Base-by-base conservation (phyloP, 64 coral and sea anemone genomes). In the Montipora sp. region DNA sequence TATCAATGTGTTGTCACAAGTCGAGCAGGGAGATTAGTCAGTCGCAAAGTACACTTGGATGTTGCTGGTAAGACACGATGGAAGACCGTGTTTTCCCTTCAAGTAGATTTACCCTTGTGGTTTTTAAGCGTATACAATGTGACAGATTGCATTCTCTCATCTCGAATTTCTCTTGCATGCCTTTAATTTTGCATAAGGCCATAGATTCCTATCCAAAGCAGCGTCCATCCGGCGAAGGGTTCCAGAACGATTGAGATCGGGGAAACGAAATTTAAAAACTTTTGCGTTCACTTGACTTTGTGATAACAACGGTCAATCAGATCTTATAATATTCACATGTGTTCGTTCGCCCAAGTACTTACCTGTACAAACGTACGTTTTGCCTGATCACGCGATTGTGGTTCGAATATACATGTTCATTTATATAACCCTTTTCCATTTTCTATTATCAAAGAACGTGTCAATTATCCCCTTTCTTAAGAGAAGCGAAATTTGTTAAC, bases 1-100 rank as follows among this genome's bases (percentile, higher is more conserved):
- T 93, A 93, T 80, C 91, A 88, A 19, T 93, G 91, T 76, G 80
- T 93, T 71, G 91, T 76, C 57, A 71, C 83, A 58, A 93, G 78
- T 16, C 23, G 10, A 45, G 75, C 18, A 27, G 75, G 83, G 57
- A 88, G 58, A 61, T 80, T 93, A 73, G 91, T 60, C 14, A 93
- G 91, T 81, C 84, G 83, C 61, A 93, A 93, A 88, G 91, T 75
- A 3, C 74, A 11, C 65, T 53, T 93, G 58, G 59, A 88, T 65
- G 20, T 93, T 16, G 91, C 91, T 81, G 91, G 91, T 93, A 81
- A 93, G 91, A 21, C 43, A 85, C 36, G 13, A 63, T 49, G 47
- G n/a, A 21, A 71, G 65, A 46, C 45, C 61, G 0, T 50, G 63
- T 70, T 63, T 63, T 63, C 14, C 14, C 9, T 16, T 63, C 3